phyloP scores from a whole-genome alignment of 2,113 vertebrate species.

The Setophaga kirtlandii region DNA sequence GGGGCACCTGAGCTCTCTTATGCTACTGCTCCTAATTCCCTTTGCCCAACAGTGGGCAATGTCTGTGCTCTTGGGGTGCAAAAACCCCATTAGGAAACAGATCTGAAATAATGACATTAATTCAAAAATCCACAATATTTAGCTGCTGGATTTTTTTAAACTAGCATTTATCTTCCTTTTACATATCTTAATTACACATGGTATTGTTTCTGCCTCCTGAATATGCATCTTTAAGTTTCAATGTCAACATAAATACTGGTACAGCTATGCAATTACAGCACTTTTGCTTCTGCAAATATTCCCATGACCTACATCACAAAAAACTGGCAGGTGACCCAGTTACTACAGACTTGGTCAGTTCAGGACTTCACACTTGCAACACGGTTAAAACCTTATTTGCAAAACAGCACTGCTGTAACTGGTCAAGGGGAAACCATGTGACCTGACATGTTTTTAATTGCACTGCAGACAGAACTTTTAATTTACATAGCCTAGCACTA shows the following conservation, averaged over 20 bases:
- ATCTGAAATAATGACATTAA: neutral
- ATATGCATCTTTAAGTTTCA: neutral
- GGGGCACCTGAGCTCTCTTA: neutral
- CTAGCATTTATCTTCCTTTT: neutral
- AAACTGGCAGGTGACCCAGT: constrained; percentile 21
- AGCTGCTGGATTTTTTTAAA: neutral
- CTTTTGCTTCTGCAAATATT: constrained; percentile 39
- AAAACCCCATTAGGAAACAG: neutral
- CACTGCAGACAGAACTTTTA: neutral
- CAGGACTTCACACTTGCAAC: constrained; percentile 43
- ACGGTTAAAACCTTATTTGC: constrained; percentile 44
- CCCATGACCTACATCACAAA: neutral
- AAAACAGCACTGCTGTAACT: constrained; percentile 22
- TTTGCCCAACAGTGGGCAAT: neutral
- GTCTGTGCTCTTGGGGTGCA: neutral
- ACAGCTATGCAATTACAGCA: neutral
- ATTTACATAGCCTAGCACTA: constrained; percentile 16
- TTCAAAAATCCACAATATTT: neutral
- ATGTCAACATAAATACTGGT: neutral
- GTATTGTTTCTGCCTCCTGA: neutral
- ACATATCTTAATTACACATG: neutral
- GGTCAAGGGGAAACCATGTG: constrained; percentile 6
- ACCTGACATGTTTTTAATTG: constrained; percentile 1
- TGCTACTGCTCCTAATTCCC: neutral
- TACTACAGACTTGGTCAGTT: constrained; percentile 35